These are phyloP conservation scores for Vidua macroura DNA, from an alignment of 2,113 vertebrate species.

Conservation along the genomic window DNA sequence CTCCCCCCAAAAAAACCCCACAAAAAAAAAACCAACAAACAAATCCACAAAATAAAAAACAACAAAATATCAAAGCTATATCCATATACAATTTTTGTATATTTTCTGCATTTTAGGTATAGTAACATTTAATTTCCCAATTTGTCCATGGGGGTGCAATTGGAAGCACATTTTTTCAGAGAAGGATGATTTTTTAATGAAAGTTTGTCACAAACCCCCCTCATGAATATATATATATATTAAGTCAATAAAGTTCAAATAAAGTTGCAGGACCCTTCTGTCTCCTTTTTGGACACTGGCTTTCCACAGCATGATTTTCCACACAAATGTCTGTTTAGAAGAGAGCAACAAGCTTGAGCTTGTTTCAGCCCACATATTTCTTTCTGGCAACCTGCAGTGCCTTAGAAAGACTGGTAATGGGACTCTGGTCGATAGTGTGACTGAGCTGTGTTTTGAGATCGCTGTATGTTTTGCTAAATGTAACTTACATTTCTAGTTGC, in stretches of 20 bases:
- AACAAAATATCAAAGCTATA: not conserved
- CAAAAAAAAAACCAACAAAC: not conserved
- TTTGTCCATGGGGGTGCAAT: not conserved
- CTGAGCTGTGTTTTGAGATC: accelerated
- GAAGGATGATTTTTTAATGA: not conserved
- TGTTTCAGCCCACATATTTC: accelerated
- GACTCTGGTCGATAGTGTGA: accelerated
- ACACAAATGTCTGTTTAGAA: not conserved
- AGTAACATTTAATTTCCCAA: not conserved
- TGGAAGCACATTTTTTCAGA: not conserved
- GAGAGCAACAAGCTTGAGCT: not conserved
- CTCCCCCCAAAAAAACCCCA: too few relatives aligned
- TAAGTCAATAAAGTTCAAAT: not conserved
- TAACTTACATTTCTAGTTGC: not conserved
- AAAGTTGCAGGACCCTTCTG: not conserved
- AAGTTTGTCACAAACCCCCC: not conserved
- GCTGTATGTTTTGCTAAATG: accelerated
- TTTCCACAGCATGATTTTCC: not conserved
- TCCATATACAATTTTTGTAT: not conserved
- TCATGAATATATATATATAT: not conserved
- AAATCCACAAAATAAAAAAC: not conserved
- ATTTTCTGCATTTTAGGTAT: not conserved
- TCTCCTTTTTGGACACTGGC: not conserved
- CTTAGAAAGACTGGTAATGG: accelerated
- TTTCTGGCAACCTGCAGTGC: accelerated